phyloP scores from a whole-genome alignment of 2,797 vertebrate species.

The Melanotaenia nigrans region DNA sequence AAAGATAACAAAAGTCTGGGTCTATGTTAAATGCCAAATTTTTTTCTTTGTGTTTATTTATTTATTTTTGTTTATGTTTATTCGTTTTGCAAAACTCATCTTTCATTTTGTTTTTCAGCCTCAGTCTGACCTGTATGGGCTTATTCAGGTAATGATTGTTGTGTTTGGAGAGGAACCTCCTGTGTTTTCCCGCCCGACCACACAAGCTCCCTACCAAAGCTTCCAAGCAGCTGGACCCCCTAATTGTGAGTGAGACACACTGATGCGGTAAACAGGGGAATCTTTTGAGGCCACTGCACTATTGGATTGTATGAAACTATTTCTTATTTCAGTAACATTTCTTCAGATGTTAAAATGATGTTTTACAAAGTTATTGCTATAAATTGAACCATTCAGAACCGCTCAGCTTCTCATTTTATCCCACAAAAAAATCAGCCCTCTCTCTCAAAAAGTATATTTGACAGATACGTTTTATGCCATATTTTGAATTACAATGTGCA shows the following conservation, averaged over 20 bases:
- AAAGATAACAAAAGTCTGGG: background rate
- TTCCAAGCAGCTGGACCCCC: conserved; percentile 96
- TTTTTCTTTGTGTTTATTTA: background rate
- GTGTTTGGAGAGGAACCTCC: conserved; percentile 98
- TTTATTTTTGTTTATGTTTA: background rate
- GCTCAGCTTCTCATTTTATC: background rate
- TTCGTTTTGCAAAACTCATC: background rate
- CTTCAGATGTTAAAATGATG: background rate
- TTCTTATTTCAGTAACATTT: background rate
- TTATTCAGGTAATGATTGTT: conserved; percentile 99
- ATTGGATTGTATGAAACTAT: background rate
- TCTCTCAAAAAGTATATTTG: background rate
- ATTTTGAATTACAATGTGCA: background rate
- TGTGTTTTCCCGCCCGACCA: conserved; percentile 93
- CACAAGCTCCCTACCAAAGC: conserved; percentile 87
- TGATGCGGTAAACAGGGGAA: background rate
- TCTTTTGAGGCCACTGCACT: background rate
- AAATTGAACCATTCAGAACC: too few species aligned
- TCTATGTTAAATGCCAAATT: background rate
- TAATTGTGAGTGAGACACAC: conserved; percentile 85
- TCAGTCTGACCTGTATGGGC: conserved; percentile 94
- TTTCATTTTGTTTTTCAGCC: conserved; percentile 81
- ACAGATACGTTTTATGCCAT: background rate
- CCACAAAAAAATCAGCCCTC: background rate
- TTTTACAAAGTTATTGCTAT: background rate